A percentile compares a stretch with the other conserved stretches of the same genome.
phyloP scores from a whole-genome alignment of 2,797 vertebrate genomes.

The Muscicapa comitata region DNA sequence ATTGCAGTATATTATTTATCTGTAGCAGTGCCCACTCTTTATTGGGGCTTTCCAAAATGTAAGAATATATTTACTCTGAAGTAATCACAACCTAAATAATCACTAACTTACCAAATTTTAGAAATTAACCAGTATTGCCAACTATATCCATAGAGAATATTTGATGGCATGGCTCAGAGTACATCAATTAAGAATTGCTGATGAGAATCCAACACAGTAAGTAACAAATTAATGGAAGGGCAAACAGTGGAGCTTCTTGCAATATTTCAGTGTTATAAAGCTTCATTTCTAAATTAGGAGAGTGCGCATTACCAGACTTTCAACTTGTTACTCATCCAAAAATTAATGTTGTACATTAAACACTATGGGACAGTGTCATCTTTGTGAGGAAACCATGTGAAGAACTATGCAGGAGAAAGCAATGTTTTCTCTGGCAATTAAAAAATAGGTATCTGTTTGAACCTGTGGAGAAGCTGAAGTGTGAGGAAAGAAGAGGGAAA shows the following conservation, averaged over 20 bases:
- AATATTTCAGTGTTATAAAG: slow-evolving; percentile 5
- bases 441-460: slow-evolving; percentile 7
- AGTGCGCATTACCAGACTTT: neutral
- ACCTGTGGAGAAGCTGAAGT: neutral
- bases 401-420: neutral
- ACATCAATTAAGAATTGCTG: slow-evolving; percentile 30
- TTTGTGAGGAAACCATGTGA: slow-evolving; percentile 5
- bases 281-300: slow-evolving; percentile 18
- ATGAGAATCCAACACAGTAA: slow-evolving; percentile 38
- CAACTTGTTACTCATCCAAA: neutral
- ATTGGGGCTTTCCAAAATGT: neutral
- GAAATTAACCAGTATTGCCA: neutral
- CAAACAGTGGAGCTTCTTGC: slow-evolving; percentile 2
- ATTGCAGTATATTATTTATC: slow-evolving; percentile 10
- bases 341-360: neutral
- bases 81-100: slow-evolving; percentile 29
- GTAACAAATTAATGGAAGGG: slow-evolving; percentile 33
- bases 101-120: slow-evolving; percentile 31
- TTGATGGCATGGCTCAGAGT: slow-evolving; percentile 32
- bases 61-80: slow-evolving; percentile 1
- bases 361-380: neutral
- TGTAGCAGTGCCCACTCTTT: neutral
- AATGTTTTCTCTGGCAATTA: slow-evolving; percentile 33
- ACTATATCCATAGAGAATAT: neutral
- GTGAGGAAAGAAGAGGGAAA: neutral